Evolutionary conservation across 2,113 vertebrate species (phyloP).

Genomic region (Chelonoidis abingdonii): DNA sequence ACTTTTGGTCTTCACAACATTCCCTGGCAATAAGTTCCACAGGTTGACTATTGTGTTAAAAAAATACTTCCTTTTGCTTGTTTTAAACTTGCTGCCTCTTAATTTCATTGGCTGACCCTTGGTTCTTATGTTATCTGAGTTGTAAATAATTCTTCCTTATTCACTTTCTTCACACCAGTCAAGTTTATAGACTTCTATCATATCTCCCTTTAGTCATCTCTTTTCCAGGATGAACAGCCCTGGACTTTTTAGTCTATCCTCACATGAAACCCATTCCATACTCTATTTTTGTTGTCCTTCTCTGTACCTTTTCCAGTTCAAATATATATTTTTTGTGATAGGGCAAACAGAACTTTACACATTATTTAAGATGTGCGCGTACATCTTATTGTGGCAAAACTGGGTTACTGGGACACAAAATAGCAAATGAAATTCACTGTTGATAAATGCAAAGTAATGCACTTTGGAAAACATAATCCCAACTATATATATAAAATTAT

Average conservation of each 20-base stretch:
- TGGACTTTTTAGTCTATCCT: not conserved
- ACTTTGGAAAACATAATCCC: no score
- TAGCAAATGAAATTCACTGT: no score
- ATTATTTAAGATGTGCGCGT: no score
- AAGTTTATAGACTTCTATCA: not conserved
- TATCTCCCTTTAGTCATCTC: not conserved
- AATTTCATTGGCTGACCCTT: not conserved
- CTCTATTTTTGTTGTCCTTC: no score
- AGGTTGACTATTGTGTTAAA: not conserved
- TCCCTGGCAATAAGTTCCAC: not conserved
- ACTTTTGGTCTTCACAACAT: not conserved
- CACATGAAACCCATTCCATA: not conserved
- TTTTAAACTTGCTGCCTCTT: not conserved
- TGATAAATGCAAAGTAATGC: no score
- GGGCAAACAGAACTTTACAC: no score
- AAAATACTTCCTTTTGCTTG: not conserved
- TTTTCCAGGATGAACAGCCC: not conserved
- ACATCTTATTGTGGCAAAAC: no score
- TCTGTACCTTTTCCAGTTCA: no score
- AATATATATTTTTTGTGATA: no score
- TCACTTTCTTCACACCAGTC: not conserved
- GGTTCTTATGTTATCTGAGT: not conserved
- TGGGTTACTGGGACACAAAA: no score
- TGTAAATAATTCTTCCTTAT: not conserved
- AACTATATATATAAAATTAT: no score